Conservation (phyloP, 2,113 vertebrate species). For the Kobus ellipsiprymnus region DNA sequence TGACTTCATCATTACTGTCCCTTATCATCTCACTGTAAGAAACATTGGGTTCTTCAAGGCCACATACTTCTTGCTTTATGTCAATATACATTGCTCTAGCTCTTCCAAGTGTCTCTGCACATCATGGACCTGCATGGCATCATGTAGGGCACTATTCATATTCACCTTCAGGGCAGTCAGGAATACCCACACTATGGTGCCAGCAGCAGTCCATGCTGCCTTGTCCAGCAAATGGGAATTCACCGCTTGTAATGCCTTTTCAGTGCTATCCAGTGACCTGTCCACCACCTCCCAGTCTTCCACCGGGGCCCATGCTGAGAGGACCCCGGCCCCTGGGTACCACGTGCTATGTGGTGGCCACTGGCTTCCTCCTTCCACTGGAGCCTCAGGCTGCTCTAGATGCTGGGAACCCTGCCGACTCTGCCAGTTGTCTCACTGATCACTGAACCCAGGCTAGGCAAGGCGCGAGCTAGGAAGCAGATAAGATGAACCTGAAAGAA, state of each 20-base stretch:
- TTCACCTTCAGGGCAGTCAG: not conserved
- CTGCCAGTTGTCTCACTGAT: not conserved
- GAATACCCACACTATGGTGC: not conserved
- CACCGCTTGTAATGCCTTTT: not conserved
- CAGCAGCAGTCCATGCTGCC: not conserved
- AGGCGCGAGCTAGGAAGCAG: not conserved
- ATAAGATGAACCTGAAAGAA: not conserved
- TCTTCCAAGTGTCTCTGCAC: not conserved
- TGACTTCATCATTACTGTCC: not conserved
- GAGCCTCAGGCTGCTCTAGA: not conserved
- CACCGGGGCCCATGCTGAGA: not conserved
- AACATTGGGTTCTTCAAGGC: not conserved
- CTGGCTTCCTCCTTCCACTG: not conserved
- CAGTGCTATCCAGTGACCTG: not conserved
- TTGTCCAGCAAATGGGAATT: not conserved
- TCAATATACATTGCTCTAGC: not conserved
- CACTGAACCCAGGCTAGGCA: not conserved
- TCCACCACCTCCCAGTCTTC: not conserved
- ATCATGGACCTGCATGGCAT: not conserved
- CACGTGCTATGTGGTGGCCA: not conserved
- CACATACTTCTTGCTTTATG: not conserved
- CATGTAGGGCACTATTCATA: not conserved
- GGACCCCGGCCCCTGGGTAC: fast-evolving
- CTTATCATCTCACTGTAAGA: not conserved
- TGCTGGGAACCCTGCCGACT: not conserved